Conservation (phyloP, 1,140 invertebrate genomes). For the Nebria ingens region DNA sequence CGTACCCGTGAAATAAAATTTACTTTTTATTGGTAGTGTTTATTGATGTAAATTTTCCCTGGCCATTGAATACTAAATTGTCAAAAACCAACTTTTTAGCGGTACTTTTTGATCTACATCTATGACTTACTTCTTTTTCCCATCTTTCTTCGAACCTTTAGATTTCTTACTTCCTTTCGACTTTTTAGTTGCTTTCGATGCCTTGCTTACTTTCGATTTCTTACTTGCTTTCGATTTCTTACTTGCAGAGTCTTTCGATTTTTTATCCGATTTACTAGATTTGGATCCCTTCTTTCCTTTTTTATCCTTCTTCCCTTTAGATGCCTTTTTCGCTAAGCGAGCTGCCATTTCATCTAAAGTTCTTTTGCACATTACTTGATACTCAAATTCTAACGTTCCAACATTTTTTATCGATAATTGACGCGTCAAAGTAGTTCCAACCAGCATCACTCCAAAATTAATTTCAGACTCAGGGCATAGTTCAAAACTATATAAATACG, state of each 20-base stretch:
- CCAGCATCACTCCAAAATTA: constrained; percentile 23
- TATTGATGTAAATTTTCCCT: too few relatives aligned
- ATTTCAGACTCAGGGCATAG: constrained; percentile 23
- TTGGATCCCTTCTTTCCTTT: constrained; percentile 15
- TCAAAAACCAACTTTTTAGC: too few relatives aligned
- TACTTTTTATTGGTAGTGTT: too few relatives aligned
- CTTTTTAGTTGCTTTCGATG: constrained; percentile 13
- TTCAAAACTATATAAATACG: constrained; percentile 18
- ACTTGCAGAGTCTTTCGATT: constrained; percentile 12
- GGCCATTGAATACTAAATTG: too few relatives aligned
- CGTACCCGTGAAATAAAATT: too few relatives aligned
- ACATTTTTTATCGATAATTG: constrained; percentile 21
- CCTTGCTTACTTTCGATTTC: constrained; percentile 14
- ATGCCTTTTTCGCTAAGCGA: constrained; percentile 12
- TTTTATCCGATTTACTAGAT: constrained; percentile 14
- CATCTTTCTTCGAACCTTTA: constrained; percentile 15
- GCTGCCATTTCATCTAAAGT: not conserved
- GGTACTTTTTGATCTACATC: too few relatives aligned
- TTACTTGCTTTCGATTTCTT: constrained; percentile 12
- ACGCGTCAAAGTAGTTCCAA: constrained; percentile 17
- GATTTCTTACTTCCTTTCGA: constrained; percentile 12
- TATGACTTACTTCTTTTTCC: constrained; percentile 11
- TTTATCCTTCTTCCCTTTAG: constrained; percentile 6
- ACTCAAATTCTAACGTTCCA: constrained; percentile 26
- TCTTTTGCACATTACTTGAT: constrained; percentile 15